phyloP scores from a whole-genome alignment of 1,140 invertebrate genomes.

The Protaetia brevitarsis region DNA sequence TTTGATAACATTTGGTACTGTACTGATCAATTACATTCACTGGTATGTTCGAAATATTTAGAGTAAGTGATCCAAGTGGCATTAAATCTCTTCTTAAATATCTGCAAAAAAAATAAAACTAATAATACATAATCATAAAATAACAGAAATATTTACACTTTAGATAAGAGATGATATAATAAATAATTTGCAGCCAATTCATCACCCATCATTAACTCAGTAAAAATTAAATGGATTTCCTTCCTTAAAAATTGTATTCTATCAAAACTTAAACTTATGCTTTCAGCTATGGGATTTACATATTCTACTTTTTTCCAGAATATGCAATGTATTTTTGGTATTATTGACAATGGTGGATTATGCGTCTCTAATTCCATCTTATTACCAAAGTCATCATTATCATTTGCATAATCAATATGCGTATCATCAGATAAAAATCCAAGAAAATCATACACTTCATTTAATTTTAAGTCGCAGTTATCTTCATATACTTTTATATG shows the following conservation, averaged over 20 bases:
- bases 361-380: conserved; percentile 63
- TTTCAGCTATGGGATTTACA: conserved; percentile 61
- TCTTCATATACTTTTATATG: conserved; percentile 79
- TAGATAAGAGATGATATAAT: conserved; percentile 81
- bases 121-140: background rate
- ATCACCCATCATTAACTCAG: conserved; percentile 81
- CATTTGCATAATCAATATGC: conserved; percentile 49
- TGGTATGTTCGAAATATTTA: conserved; percentile 79
- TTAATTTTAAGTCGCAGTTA: conserved; percentile 64
- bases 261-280: background rate
- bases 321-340: conserved; percentile 81
- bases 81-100: conserved; percentile 70
- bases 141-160: conserved; percentile 61
- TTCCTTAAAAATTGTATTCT: conserved; percentile 53
- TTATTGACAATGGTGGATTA: conserved; percentile 71
- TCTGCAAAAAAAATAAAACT: conserved; percentile 56
- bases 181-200: conserved; percentile 81
- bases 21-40: conserved; percentile 54
- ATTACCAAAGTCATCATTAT: conserved; percentile 44
- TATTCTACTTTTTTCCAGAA: conserved; percentile 59
- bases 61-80: conserved; percentile 74
- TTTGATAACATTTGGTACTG: conserved; percentile 63
- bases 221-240: conserved; percentile 71
- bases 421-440: conserved; percentile 78
- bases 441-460: conserved; percentile 78